phyloP scores from a whole-genome alignment of 2,888 invertebrate species.

The Caenorhabditis becei region DNA sequence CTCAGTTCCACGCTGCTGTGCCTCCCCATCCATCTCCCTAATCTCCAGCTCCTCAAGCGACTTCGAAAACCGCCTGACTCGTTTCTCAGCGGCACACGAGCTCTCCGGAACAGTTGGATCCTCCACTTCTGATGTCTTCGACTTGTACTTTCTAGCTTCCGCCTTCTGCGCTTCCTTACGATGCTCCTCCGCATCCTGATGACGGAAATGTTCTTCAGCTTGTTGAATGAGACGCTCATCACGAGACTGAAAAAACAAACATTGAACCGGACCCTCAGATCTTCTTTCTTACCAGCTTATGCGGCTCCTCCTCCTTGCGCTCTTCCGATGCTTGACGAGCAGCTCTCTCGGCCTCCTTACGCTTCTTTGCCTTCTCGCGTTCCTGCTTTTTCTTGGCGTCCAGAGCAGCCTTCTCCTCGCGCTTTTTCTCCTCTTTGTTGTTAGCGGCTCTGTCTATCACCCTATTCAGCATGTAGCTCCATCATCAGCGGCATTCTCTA shows the following conservation, averaged over 20 bases:
- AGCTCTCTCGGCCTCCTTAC: constrained; percentile 4
- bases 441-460: too few relatives aligned
- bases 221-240: constrained; percentile 30
- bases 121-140: too few relatives aligned
- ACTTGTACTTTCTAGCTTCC: neutral
- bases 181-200: constrained; percentile 5
- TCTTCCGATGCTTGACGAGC: neutral
- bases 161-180: constrained; percentile 4
- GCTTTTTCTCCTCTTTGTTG: too few relatives aligned
- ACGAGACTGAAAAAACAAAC: constrained; percentile 28
- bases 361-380: constrained; percentile 23
- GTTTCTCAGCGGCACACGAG: too few relatives aligned
- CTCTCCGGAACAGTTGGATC: too few relatives aligned
- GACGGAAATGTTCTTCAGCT: constrained; percentile 16
- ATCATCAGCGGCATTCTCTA: constrained; percentile 47
- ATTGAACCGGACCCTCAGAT: too few relatives aligned
- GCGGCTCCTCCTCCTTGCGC: too few relatives aligned
- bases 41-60: too few relatives aligned
- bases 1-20: too few relatives aligned
- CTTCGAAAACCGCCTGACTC: too few relatives aligned
- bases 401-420: constrained; percentile 10
- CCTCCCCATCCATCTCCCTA: too few relatives aligned
- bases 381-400: constrained; percentile 11
- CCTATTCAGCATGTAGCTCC: constrained; percentile 40
- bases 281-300: neutral